Conservation (phyloP, 2,888 invertebrate genomes). For the Cactoblastis cactorum region DNA sequence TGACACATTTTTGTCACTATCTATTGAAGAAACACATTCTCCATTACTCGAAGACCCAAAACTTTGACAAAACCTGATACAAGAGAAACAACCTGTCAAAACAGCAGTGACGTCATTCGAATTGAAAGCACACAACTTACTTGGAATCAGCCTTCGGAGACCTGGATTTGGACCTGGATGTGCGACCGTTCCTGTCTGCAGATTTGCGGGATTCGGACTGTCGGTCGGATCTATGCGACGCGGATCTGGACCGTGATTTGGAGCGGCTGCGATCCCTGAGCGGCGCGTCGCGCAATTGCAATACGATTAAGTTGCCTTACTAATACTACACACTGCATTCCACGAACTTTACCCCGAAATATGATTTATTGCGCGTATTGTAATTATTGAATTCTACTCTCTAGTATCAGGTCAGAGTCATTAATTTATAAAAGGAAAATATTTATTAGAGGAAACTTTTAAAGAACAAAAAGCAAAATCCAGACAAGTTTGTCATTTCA, state of each 20-base stretch:
- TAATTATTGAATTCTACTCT: too few relatives aligned
- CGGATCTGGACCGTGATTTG: constrained; percentile 54
- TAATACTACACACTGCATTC: neutral
- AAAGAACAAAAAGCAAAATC: too few relatives aligned
- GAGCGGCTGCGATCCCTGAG: constrained; percentile 65
- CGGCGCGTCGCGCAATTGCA: constrained; percentile 20
- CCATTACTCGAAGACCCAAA: neutral
- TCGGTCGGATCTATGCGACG: constrained; percentile 43
- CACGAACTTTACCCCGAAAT: neutral
- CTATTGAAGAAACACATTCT: too few relatives aligned
- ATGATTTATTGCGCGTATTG: neutral
- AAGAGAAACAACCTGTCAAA: constrained; percentile 39
- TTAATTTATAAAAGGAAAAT: too few relatives aligned
- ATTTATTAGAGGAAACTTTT: too few relatives aligned
- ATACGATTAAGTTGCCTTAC: constrained; percentile 2
- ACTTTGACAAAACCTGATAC: neutral
- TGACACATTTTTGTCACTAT: too few relatives aligned
- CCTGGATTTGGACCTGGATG: constrained; percentile 68
- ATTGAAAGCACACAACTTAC: constrained; percentile 65
- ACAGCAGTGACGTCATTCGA: constrained; percentile 38
- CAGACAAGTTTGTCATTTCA: too few relatives aligned
- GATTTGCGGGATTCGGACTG: constrained; percentile 43
- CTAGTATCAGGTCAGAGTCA: too few relatives aligned
- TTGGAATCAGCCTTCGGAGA: constrained; percentile 63
- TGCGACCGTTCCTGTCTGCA: constrained; percentile 44